Conservation (phyloP, 2,113 vertebrate genomes). For the Tringa solitaria region DNA sequence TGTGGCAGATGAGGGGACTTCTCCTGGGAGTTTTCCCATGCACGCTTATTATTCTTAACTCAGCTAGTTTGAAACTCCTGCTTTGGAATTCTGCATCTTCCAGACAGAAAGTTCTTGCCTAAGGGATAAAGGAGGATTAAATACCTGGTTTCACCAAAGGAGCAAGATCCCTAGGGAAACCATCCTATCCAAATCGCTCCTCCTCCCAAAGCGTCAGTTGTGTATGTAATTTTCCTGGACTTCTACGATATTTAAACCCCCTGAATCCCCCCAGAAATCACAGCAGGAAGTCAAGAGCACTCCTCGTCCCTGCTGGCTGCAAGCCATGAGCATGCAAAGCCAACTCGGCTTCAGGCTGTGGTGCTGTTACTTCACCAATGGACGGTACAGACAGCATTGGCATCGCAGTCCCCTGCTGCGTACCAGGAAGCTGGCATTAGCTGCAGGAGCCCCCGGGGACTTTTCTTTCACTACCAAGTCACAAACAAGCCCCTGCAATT, state of each 20-base stretch:
- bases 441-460: not conserved
- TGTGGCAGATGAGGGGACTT: not conserved
- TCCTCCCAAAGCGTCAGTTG: not conserved
- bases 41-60: not conserved
- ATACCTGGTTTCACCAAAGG: not conserved
- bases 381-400: rapidly evolving
- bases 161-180: not conserved
- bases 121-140: not conserved
- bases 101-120: not conserved
- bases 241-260: not conserved
- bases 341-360: rapidly evolving
- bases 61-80: not conserved
- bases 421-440: not conserved
- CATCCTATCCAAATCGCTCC: not conserved
- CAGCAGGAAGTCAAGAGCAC: not conserved
- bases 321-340: rapidly evolving
- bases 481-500: not conserved
- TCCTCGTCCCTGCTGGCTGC: not conserved
- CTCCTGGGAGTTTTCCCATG: not conserved
- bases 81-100: not conserved
- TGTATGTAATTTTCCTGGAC: not conserved
- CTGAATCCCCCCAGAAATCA: not conserved
- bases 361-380: not conserved
- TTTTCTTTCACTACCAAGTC: not conserved
- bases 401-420: rapidly evolving